Percentiles rank a stretch among this genome's conserved stretches.
Conservation (phyloP, 2,797 vertebrate genomes). For the Cuniculus paca region DNA sequence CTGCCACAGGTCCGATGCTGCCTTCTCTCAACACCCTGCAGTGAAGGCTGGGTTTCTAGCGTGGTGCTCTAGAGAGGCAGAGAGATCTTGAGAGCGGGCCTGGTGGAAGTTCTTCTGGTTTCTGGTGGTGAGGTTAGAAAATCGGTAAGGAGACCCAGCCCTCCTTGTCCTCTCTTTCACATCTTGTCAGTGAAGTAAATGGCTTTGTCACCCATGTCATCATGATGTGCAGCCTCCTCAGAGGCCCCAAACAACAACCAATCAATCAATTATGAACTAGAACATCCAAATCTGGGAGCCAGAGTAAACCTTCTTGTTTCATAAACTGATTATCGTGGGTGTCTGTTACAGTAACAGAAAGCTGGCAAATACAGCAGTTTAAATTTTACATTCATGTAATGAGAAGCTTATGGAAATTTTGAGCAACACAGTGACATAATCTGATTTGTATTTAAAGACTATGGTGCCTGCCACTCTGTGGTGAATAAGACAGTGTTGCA, state of each 20-base stretch:
- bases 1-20: not conserved
- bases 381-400: not conserved
- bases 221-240: not conserved
- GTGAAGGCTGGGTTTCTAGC: not conserved
- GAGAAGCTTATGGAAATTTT: not conserved
- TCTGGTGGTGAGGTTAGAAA: not conserved
- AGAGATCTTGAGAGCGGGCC: too few species aligned
- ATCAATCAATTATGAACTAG: not conserved
- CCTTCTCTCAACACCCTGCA: too few species aligned
- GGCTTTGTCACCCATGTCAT: not conserved
- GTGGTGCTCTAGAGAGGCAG: not conserved
- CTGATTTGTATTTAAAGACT: slow-evolving; percentile 7
- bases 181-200: not conserved
- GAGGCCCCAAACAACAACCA: not conserved
- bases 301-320: not conserved
- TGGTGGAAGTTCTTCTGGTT: too few species aligned
- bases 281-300: not conserved
- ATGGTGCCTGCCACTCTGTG: not conserved
- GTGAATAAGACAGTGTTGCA: not conserved
- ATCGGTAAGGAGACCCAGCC: not conserved
- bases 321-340: not conserved
- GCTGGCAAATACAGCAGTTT: not conserved
- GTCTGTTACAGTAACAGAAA: not conserved
- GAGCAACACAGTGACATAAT: not conserved
- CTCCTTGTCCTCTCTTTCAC: not conserved